Base-by-base conservation (phyloP, 2,888 invertebrate genomes). In the Conus canariensis region DNA sequence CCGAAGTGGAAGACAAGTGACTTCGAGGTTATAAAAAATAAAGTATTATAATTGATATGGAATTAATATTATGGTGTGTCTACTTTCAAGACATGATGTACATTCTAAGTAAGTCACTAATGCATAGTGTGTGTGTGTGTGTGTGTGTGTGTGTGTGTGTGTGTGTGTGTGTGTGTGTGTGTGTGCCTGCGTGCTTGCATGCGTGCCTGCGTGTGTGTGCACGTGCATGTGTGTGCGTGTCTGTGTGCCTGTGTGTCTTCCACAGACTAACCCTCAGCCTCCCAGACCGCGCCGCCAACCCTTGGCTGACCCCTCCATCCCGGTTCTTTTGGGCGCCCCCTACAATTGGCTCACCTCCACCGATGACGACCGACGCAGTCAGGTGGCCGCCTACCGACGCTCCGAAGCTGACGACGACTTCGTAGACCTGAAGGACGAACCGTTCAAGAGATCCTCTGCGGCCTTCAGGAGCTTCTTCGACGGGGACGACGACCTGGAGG, bases 271-370 rank as follows among this genome's bases (percentile, higher is more conserved):
- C 22, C 4, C 56, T 67, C 83, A 67, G 83, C 22, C 4, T 83
- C 14, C 88, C 88, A 2, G 64, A 30, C 8, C 88, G 60, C 22
- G 25, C 67, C 19, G 67, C 82, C 56, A 77, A 45, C 22, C 64
- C 82, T 1, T 88, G 83, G 88, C 88, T 88, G 22, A 22, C 8
- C 8, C 82, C 83, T 12, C 88, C 83, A 30, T 88, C 88, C 45
- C 88, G 88, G 64, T 88, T 80, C n/a, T 82, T 88, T 67, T 88
- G 88, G 88, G 88, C 2, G 83, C 88, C 1, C 88, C 88, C 45
- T 88, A 88, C 83, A 88, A 19, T 83, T 88, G 88, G 88, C 58
- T 16, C 25, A 58, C 19, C 82, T 59, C 80, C 9, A n/a, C 10
- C 10, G n/a, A 14, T 16, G 45, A 56, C 67, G 30, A 10, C 19